Evolutionary conservation across 2,797 vertebrate genomes (phyloP).

Genomic region (Hydrophis major): DNA sequence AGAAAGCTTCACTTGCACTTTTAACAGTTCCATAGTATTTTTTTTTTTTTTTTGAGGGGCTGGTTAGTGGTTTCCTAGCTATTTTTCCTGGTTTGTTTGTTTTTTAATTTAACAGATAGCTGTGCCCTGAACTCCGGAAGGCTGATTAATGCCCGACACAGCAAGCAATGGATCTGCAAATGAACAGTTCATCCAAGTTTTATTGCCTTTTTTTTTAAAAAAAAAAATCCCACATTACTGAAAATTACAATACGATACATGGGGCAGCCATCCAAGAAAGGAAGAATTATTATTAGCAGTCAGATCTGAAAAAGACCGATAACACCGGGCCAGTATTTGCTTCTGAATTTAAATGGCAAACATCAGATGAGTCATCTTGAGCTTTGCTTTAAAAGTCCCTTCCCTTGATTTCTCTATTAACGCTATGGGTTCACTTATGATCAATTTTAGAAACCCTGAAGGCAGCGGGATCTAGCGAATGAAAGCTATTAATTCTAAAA

Average conservation of each 20-base stretch:
- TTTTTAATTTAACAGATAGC: conserved; percentile 44
- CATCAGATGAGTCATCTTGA: conserved; percentile 54
- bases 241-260: conserved; percentile 73
- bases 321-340: conserved; percentile 63
- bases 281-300: conserved; percentile 74
- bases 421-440: conserved; percentile 1
- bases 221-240: conserved; percentile 60
- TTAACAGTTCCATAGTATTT: neutral
- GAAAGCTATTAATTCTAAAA: neutral
- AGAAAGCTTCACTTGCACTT: neutral
- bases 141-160: conserved; percentile 62
- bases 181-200: conserved; percentile 59
- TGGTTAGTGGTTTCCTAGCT: conserved; percentile 32
- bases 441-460: neutral
- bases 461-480: neutral
- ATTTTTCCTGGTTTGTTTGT: conserved; percentile 34
- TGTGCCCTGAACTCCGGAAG: conserved; percentile 56
- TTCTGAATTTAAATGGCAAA: conserved; percentile 63
- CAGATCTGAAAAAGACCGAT: conserved; percentile 72
- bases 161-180: conserved; percentile 61
- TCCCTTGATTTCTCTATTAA: conserved; percentile 28
- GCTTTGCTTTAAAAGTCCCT: conserved; percentile 59
- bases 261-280: conserved; percentile 69
- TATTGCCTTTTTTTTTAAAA: conserved; percentile 59
- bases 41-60: conserved; percentile 13